Evolutionary conservation across 92 coral and sea anemone species (phyloP), one percentile per base, ranked within the genome.

Genomic region (Blastomussa wellsi): DNA sequence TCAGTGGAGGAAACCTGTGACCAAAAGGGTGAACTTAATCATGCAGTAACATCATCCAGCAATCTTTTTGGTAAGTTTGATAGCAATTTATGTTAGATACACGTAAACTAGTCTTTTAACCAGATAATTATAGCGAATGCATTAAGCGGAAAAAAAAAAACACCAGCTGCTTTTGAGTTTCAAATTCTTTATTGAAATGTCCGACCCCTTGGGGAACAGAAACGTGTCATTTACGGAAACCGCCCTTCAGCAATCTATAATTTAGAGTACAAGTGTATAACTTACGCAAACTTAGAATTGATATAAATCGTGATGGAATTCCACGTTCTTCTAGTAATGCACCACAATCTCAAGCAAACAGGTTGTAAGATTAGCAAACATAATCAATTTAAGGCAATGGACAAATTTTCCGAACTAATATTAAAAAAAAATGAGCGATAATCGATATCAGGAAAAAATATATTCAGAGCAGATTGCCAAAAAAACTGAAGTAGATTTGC

Each of bases 61-160:
- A 48, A 36, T 82, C 41, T 78, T 19, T 37, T 72, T 20, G 48
- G 86, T 82, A 82, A 52, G 86, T 72, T 35, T 62, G 29, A 2
- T 19, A 7, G 39, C 41, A 41, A 79, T 62, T 64, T 60, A 33
- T 52, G 39, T 31, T 19, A 53, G 44, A 77, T 32, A 20, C 16
- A 12, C 12, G 17, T 1, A 20, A 77, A 36, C 36, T 44, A 22
- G 28, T 74, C 28, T 7, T n/a, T 26, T 47, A 44, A 11, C 37
- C 16, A 24, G 51, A 31, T 24, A 38, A 36, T 37, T 36, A 37
- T 28, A 71, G 32, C 76, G 51, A 36, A 19, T 13, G 8, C 74
- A 70, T 44, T 44, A 36, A 16, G n/a, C 22, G n/a, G n/a, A 10
- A 9, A 20, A 13, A 28, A 10, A 9, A 20, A 13, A 28, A 44